Conservation (phyloP, 2,888 invertebrate species). For the Epiblema foenella region DNA sequence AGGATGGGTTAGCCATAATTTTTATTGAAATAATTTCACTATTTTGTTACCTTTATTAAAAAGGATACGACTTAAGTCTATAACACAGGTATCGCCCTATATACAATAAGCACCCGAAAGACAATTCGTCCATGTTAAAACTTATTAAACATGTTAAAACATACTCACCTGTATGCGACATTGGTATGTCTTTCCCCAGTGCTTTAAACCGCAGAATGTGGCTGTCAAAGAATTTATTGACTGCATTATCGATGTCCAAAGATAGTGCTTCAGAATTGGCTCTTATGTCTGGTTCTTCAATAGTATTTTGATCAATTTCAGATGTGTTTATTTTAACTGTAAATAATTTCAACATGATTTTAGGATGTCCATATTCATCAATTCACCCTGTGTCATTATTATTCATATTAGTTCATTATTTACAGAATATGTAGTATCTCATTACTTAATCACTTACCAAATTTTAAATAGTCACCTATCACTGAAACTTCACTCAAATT, state of each 20-base stretch:
- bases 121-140: too few species aligned
- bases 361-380: background rate
- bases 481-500: slow-evolving; percentile 82
- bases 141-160: too few species aligned
- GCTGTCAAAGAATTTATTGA: slow-evolving; percentile 84
- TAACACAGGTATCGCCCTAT: too few species aligned
- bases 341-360: slow-evolving; percentile 19
- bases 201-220: slow-evolving; percentile 79
- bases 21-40: too few species aligned
- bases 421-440: too few species aligned
- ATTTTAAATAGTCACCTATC: slow-evolving; percentile 82
- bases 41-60: too few species aligned
- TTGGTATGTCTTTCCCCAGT: slow-evolving; percentile 66
- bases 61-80: too few species aligned
- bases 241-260: slow-evolving; percentile 78
- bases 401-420: too few species aligned
- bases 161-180: slow-evolving; percentile 68
- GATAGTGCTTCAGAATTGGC: slow-evolving; percentile 65
- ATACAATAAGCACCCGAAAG: too few species aligned
- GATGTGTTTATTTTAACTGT: slow-evolving; percentile 65
- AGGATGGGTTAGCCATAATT: too few species aligned
- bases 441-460: slow-evolving; percentile 68
- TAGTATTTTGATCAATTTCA: slow-evolving; percentile 48
- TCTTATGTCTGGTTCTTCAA: slow-evolving; percentile 46
- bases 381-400: background rate